phyloP scores from a whole-genome alignment of 2,113 vertebrate species.

The Crypturellus undulatus region DNA sequence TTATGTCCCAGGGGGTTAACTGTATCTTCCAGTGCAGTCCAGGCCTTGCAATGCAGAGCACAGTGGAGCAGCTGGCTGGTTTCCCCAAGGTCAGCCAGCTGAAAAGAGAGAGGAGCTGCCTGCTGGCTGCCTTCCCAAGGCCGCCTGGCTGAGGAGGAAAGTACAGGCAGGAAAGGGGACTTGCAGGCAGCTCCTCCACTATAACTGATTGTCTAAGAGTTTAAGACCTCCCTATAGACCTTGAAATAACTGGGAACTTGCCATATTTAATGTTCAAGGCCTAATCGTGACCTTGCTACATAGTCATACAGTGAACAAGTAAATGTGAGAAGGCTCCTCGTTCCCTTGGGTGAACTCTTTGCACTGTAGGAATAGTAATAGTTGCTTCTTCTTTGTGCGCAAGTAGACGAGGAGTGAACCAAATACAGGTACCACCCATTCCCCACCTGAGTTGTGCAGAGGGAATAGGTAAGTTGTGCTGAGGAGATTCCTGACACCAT shows the following conservation, averaged over 20 bases:
- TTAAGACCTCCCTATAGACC: neutral
- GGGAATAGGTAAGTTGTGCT: neutral
- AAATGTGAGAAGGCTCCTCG: neutral
- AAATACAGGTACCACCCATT: neutral
- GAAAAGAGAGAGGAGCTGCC: constrained; percentile 42
- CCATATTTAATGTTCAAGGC: neutral
- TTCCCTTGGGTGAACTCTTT: neutral
- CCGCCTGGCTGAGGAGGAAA: constrained; percentile 35
- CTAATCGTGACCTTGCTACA: constrained; percentile 19
- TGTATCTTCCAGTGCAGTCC: constrained; percentile 47
- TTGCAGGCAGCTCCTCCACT: constrained; percentile 36
- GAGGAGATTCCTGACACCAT: neutral
- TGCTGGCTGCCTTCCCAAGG: constrained; percentile 66
- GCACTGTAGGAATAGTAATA: neutral
- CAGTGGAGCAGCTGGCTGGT: constrained; percentile 53
- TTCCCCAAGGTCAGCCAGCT: constrained; percentile 74
- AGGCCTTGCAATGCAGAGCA: constrained; percentile 27
- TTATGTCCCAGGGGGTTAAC: constrained; percentile 36
- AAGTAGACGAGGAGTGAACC: neutral
- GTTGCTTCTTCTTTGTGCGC: neutral
- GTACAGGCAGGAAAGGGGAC: constrained; percentile 25
- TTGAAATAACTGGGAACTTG: constrained; percentile 45
- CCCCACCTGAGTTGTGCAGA: neutral
- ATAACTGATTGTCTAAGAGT: constrained; percentile 48
- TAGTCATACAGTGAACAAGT: neutral